Evolutionary conservation across 1,140 invertebrate genomes (phyloP), one percentile per base, ranked within the genome.

Genomic region (Lepidostoma basale): DNA sequence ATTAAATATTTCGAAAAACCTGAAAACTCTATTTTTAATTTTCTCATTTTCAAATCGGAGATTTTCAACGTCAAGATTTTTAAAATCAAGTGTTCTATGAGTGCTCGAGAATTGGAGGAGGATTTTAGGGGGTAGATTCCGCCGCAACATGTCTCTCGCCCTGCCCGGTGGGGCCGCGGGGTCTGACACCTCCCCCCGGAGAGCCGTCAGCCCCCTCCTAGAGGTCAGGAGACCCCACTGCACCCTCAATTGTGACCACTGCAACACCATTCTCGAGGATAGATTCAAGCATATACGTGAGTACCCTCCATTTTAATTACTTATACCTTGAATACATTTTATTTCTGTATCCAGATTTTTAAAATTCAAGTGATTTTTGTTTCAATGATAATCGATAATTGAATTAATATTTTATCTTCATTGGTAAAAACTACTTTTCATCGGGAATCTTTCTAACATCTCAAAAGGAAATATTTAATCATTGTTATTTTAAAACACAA

Each of bases 161-260:
- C 80, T 83, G 16, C 84, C 83, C 0, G 12, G 77, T 69, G 62
- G 44, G 42, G 30, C 52, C 22, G 72, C 49, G 70, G 80, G 77
- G 5, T 77, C 72, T 66, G 84, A 81, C 72, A 83, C 83, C 6
- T 85, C 83, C 56, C 88, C 88, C n/a, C 80, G 88, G 67, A 82
- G 88, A 59, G 88, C 88, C 0, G 85, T 90, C 36, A 90, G 88
- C 72, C 89, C 89, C 1, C 77, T 89, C 23, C 80, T 89, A 42
- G 88, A 89, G 78, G 86, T 88, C 65, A 81, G 88, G 16, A 79
- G 89, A 52, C 88, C 89, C 18, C 88, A 89, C 73, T 90, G 89
- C 79, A 90, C 88, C 1, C 82, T 90, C 18, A 89, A 89, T 75
- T 90, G 89, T 75, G 87, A 88, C 70, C 84, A 86, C 67, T 91